These are phyloP conservation scores for Aulostomus chinensis DNA, from an alignment of 2,797 vertebrate genomes.

Conservation along the genomic window DNA sequence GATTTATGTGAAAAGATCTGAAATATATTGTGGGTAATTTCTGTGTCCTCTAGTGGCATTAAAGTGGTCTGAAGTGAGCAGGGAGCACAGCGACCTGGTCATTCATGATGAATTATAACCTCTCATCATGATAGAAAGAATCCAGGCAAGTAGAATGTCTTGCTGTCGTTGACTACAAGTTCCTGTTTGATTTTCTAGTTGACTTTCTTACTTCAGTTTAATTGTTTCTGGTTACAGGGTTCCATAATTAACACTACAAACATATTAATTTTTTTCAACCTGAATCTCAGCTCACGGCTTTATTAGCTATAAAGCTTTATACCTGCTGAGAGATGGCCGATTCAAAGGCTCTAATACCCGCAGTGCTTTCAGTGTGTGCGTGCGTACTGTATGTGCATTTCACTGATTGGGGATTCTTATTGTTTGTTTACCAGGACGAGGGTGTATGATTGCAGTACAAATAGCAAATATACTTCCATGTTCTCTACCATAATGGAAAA, in stretches of 20 bases:
- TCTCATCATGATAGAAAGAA: not conserved
- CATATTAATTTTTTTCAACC: not conserved
- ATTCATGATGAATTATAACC: not conserved
- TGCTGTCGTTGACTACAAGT: not conserved
- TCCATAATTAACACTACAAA: not conserved
- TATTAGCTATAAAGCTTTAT: constrained; percentile 2
- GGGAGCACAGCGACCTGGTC: not conserved
- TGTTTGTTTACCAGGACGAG: constrained; percentile 30
- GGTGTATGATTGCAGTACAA: constrained; percentile 28
- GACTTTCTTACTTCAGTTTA: not conserved
- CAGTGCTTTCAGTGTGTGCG: not conserved
- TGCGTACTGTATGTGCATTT: not conserved
- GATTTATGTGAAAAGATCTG: constrained; percentile 14
- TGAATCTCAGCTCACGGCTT: not conserved
- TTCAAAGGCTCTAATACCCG: constrained; percentile 6
- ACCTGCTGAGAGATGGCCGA: constrained; percentile 7
- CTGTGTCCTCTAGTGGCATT: not conserved
- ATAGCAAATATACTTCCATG: constrained; percentile 22
- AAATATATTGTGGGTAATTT: not conserved
- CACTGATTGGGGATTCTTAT: constrained; percentile 26
- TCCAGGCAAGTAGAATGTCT: not conserved
- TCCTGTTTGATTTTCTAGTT: not conserved
- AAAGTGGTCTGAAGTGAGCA: not conserved
- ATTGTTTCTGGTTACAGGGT: not conserved
- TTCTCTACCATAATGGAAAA: constrained; percentile 27